These are phyloP conservation scores for Notodonta dromedarius DNA, from an alignment of 2,888 invertebrate species.

Conservation along the genomic window DNA sequence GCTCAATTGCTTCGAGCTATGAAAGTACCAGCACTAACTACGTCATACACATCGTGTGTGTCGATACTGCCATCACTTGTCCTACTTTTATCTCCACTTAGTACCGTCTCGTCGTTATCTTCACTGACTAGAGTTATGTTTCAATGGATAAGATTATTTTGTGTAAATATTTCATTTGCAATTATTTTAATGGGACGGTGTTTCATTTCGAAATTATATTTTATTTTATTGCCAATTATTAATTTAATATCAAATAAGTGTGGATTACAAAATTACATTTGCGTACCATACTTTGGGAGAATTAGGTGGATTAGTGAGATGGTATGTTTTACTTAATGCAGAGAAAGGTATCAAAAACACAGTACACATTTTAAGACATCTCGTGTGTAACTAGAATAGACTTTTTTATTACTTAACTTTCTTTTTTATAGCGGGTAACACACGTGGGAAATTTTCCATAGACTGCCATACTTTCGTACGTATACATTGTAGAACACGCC, in stretches of 20 bases:
- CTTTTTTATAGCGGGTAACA: slow-evolving; percentile 30
- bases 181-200: slow-evolving; percentile 13
- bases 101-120: slow-evolving; percentile 42
- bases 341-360: not conserved
- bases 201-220: not conserved
- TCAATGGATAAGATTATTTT: slow-evolving; percentile 35
- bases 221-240: too few relatives aligned
- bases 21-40: slow-evolving; percentile 59
- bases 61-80: slow-evolving; percentile 37
- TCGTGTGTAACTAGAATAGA: slow-evolving; percentile 19
- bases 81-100: slow-evolving; percentile 31
- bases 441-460: slow-evolving; percentile 39
- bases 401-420: slow-evolving; percentile 37
- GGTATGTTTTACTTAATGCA: not conserved
- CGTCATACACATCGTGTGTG: slow-evolving; percentile 39
- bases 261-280: too few relatives aligned
- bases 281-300: too few relatives aligned
- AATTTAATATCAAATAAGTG: too few relatives aligned
- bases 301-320: too few relatives aligned
- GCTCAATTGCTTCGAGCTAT: slow-evolving; percentile 54
- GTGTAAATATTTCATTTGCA: slow-evolving; percentile 18
- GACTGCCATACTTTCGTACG: slow-evolving; percentile 26
- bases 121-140: slow-evolving; percentile 39
- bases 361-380: not conserved
- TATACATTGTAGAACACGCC: slow-evolving; percentile 20